A percentile compares a stretch with the other conserved stretches of the same genome.
Evolutionary conservation across 1,140 invertebrate species (phyloP).

Genomic region (Micrasema minimum): DNA sequence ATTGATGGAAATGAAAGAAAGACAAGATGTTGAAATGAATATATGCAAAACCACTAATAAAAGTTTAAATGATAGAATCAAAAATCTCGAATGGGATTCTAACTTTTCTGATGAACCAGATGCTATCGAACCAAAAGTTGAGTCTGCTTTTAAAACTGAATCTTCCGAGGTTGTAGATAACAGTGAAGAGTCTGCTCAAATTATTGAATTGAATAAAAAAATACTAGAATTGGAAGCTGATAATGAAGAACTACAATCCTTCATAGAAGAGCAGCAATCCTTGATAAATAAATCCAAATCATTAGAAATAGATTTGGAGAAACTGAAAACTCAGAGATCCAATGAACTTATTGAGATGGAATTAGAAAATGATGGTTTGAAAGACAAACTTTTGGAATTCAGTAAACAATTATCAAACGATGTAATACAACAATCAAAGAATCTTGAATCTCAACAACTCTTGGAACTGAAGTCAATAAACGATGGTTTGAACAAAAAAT

Average conservation of each 20-base stretch:
- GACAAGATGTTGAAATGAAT: constrained; percentile 77
- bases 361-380: constrained; percentile 55
- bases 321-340: constrained; percentile 17
- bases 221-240: constrained; percentile 73
- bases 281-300: constrained; percentile 47
- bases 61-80: constrained; percentile 72
- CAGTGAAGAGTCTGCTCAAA: background rate
- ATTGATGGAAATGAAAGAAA: constrained; percentile 82
- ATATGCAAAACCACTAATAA: constrained; percentile 76
- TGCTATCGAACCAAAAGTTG: background rate
- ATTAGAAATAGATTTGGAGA: constrained; percentile 29
- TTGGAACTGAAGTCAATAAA: constrained; percentile 17
- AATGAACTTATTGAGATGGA: constrained; percentile 44
- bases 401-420: constrained; percentile 46
- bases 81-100: constrained; percentile 70
- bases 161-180: background rate
- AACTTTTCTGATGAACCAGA: constrained; percentile 56
- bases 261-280: constrained; percentile 69
- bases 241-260: constrained; percentile 76
- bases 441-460: background rate
- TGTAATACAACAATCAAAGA: background rate
- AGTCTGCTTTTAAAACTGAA: background rate
- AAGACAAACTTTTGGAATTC: constrained; percentile 53
- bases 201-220: constrained; percentile 64
- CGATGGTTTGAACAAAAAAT: constrained; percentile 35